phyloP scores from a whole-genome alignment of 92 coral and sea anemone genomes.

The Paragorgia papillata region DNA sequence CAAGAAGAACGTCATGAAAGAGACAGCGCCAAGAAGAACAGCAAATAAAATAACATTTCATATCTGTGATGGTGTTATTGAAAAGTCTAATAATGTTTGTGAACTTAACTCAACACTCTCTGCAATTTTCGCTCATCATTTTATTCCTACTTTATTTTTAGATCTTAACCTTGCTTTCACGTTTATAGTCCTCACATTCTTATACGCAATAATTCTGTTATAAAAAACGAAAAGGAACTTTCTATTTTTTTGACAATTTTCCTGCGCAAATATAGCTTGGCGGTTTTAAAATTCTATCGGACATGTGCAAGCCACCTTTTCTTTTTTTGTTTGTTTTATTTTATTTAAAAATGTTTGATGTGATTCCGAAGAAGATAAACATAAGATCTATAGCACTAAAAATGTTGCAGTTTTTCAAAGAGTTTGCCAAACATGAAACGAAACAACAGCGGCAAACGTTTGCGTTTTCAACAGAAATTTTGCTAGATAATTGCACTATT shows the following conservation, averaged over 20 bases:
- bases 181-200: not conserved
- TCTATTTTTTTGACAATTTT: not conserved
- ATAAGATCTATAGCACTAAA: not conserved
- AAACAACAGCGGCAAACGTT: not conserved
- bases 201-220: too few species aligned
- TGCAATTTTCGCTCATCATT: slow-evolving; percentile 6
- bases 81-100: slow-evolving; percentile 13
- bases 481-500: too few species aligned
- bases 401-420: not conserved
- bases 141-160: not conserved
- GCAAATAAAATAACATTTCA: not conserved
- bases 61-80: not conserved
- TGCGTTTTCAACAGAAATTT: too few species aligned
- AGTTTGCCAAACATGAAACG: not conserved
- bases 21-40: not conserved
- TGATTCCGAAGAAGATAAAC: slow-evolving; percentile 44
- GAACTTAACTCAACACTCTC: slow-evolving; percentile 28
- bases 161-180: not conserved
- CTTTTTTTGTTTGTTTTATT: slow-evolving; percentile 20
- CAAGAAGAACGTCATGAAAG: not conserved
- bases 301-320: slow-evolving; percentile 45
- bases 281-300: not conserved
- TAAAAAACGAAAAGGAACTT: not conserved
- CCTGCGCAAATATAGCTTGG: not conserved
- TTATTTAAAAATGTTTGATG: slow-evolving; percentile 36